These are phyloP conservation scores for Poicephalus gulielmi DNA, from an alignment of 2,113 vertebrate species.

Conservation along the genomic window DNA sequence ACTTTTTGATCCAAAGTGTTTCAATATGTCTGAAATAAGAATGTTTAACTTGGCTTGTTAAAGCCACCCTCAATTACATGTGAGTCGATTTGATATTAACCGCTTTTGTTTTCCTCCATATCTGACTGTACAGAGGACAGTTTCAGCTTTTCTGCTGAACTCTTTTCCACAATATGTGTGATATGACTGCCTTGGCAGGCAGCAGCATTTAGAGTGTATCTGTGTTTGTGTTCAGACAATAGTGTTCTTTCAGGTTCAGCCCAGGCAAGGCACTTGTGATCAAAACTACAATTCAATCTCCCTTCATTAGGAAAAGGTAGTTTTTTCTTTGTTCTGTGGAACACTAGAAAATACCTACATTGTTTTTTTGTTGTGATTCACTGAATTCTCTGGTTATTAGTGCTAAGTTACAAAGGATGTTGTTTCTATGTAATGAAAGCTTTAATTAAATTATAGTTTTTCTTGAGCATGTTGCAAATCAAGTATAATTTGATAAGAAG, in stretches of 20 bases:
- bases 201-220: not conserved
- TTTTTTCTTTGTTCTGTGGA: not conserved
- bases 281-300: not conserved
- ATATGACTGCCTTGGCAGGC: not conserved
- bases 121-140: not conserved
- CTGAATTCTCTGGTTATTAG: not conserved
- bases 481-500: not conserved
- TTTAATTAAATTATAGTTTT: not conserved
- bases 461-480: not conserved
- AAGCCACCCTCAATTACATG: not conserved
- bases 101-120: fast-evolving
- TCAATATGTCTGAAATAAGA: not conserved
- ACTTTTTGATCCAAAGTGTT: not conserved
- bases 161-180: fast-evolving
- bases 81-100: not conserved
- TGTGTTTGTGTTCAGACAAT: fast-evolving
- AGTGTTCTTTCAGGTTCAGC: not conserved
- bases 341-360: not conserved
- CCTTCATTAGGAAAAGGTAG: not conserved
- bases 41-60: not conserved
- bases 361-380: not conserved
- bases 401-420: not conserved
- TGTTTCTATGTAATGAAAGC: not conserved
- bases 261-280: not conserved
- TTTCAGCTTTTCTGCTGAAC: not conserved